Base-by-base conservation (phyloP, 2,797 vertebrate genomes). In the Uromys caudimaculatus region DNA sequence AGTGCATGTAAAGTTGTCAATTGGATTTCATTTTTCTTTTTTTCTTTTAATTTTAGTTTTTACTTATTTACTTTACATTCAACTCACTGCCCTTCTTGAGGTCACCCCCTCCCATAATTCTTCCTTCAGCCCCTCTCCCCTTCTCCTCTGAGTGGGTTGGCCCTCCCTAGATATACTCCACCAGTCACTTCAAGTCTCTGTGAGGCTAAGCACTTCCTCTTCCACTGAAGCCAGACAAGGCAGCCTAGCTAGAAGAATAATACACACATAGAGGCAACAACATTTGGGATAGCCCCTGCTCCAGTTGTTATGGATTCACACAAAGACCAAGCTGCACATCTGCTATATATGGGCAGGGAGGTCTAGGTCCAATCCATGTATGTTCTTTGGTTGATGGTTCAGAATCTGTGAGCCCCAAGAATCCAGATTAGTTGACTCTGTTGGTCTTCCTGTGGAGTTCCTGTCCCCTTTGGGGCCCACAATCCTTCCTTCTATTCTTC, bases 201-300 rank as follows among this genome's bases (percentile, higher is more conserved):
- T 64, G 62, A 32, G 29, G 62, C 4, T 69, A n/a, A 6, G 67
- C 17, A n/a, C 67, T 69, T n/a, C 32, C 67, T n/a, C 12, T 69
- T 69, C 16, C 35, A 69, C 67, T n/a, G 16, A 69, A n/a, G 67
- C 35, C 6, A n/a, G 67, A n/a, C 14, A n/a, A 69, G 67, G 35
- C 16, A 3, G 6, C 16, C 67, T 19, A 69, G 35, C 6, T n/a
- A 69, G 14, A 69, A n/a, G 35, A 69, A 69, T 17, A 64, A 69
- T 69, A 69, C 32, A 14, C 35, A 69, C 17, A 17, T 35, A 69
- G 35, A n/a, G 35, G 16, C 35, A n/a, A 69, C 16, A n/a, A 16
- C 0, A 6, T 69, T 69, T n/a, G 35, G 35, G 16, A 69, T n/a
- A n/a, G 16, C 16, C 1, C 16, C 35, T 19, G 3, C 12, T n/a